Conservation (phyloP, 2,113 vertebrate genomes). For the Piaya cayana region DNA sequence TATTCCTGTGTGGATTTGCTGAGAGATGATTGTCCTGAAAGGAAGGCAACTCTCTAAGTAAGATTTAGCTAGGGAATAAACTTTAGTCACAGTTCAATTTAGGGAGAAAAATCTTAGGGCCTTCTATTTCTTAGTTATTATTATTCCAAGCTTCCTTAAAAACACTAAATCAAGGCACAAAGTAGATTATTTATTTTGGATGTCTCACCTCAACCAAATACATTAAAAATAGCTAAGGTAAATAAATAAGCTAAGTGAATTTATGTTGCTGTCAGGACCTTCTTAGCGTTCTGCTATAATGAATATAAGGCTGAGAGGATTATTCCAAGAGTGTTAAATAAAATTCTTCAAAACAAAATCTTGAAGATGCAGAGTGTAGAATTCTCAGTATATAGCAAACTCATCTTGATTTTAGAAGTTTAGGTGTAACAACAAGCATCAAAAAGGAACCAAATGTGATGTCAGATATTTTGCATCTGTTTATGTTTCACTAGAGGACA, state of each 20-base stretch:
- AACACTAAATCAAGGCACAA: neutral
- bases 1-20: slow-evolving; percentile 85
- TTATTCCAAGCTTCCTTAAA: neutral
- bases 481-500: slow-evolving; percentile 32
- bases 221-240: neutral
- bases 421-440: neutral
- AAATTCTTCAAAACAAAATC: neutral
- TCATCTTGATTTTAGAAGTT: neutral
- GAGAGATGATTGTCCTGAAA: slow-evolving; percentile 74
- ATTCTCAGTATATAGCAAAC: neutral
- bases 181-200: neutral
- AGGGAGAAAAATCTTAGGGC: neutral
- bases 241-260: neutral
- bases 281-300: neutral
- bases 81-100: neutral
- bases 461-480: slow-evolving; percentile 52
- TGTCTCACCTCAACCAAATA: neutral
- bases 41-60: slow-evolving; percentile 6
- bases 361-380: neutral
- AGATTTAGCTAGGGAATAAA: slow-evolving; percentile 34
- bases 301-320: neutral
- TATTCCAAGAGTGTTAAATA: neutral
- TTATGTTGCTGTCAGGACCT: neutral
- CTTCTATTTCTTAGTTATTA: neutral
- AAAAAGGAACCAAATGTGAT: neutral